A percentile compares a stretch with the other conserved stretches of the same genome.
phyloP scores from a whole-genome alignment of 1,140 invertebrate species.

The Magallana ariakensis region DNA sequence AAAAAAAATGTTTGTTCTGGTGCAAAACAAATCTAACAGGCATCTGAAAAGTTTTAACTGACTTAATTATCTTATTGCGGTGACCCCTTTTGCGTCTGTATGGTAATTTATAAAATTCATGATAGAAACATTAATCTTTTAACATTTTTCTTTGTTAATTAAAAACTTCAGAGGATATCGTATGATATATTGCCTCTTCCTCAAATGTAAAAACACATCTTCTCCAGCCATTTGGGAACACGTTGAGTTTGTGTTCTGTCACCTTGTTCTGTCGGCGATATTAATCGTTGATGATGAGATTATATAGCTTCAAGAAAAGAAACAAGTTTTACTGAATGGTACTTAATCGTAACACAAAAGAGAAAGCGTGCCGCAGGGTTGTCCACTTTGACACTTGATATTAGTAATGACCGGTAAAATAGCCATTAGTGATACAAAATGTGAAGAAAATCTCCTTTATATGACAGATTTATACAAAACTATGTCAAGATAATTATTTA shows the following conservation, averaged over 20 bases:
- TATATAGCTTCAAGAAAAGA: neutral
- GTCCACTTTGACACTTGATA: slow-evolving; percentile 19
- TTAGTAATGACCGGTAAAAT: slow-evolving; percentile 32
- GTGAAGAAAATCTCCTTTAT: neutral
- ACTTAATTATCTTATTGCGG: slow-evolving; percentile 10
- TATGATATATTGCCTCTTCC: no score
- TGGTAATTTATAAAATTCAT: neutral
- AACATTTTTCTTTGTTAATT: neutral
- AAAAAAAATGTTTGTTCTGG: neutral
- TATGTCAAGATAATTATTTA: neutral
- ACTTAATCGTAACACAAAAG: slow-evolving; percentile 18
- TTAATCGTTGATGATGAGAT: slow-evolving; percentile 28
- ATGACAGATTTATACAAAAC: neutral
- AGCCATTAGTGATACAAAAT: slow-evolving; percentile 34
- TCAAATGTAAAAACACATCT: neutral
- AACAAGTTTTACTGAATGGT: neutral
- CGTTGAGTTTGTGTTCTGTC: neutral
- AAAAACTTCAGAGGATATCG: no score
- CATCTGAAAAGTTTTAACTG: neutral
- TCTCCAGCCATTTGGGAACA: neutral
- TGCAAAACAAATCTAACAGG: neutral
- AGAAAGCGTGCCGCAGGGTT: slow-evolving; percentile 18
- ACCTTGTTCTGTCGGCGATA: slow-evolving; percentile 6
- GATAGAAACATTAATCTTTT: slow-evolving; percentile 1
- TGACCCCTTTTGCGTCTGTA: slow-evolving; percentile 26